Evolutionary conservation across 1,140 invertebrate genomes (phyloP).

Genomic region (Listronotus bonariensis): DNA sequence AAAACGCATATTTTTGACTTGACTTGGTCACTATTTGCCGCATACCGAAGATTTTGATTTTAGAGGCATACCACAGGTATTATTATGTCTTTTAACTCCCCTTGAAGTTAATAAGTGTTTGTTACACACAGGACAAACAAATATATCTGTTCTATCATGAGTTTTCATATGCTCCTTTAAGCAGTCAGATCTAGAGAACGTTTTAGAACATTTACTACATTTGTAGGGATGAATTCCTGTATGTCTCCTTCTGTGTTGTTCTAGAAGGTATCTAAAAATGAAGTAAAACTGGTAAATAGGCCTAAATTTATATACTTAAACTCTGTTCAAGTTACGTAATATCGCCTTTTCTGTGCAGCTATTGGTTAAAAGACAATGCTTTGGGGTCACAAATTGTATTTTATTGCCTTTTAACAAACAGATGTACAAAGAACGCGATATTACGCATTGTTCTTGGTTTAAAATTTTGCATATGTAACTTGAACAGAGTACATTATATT

Average conservation of each 20-base stretch:
- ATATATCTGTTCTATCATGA: constrained; percentile 12
- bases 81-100: constrained; percentile 22
- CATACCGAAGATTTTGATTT: too few relatives aligned
- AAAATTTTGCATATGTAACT: too few relatives aligned
- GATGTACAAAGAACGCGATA: too few relatives aligned
- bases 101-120: constrained; percentile 17
- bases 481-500: neutral
- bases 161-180: constrained; percentile 18
- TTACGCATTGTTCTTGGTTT: too few relatives aligned
- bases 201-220: constrained; percentile 13
- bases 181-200: constrained; percentile 22
- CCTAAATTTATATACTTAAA: neutral
- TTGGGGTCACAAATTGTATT: too few relatives aligned
- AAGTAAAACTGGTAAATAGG: neutral
- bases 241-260: constrained; percentile 18
- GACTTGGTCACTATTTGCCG: too few relatives aligned
- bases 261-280: constrained; percentile 18
- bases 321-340: neutral
- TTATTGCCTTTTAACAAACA: too few relatives aligned
- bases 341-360: too few relatives aligned
- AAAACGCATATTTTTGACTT: too few relatives aligned
- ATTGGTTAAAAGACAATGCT: too few relatives aligned
- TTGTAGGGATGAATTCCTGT: constrained; percentile 21
- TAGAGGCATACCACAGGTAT: neutral
- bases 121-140: constrained; percentile 11